A percentile compares a stretch with the other conserved stretches of the same genome.
Evolutionary conservation across 2,888 invertebrate species (phyloP).

Genomic region (Tetragonisca angustula): DNA sequence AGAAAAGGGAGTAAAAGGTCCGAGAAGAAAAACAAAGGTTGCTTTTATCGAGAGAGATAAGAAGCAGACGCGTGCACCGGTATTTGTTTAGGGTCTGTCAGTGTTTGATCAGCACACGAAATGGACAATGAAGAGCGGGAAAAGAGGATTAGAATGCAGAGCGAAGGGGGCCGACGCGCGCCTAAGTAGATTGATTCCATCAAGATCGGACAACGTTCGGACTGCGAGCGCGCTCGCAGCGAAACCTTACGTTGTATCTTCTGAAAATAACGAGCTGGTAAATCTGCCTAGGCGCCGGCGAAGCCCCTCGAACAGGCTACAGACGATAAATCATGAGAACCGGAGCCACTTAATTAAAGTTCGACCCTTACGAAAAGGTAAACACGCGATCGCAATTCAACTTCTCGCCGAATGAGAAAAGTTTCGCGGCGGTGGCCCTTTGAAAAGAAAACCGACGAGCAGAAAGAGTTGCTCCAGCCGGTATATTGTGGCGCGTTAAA

Average conservation of each 20-base stretch:
- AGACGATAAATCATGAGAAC: constrained; percentile 40
- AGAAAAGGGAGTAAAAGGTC: neutral
- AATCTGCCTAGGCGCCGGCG: constrained; percentile 25
- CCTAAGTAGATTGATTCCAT: constrained; percentile 73
- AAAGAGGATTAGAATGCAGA: constrained; percentile 59
- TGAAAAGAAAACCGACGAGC: neutral
- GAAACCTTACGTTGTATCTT: constrained; percentile 42
- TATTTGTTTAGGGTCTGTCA: constrained; percentile 74
- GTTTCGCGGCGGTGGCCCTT: neutral
- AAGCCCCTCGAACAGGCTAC: constrained; percentile 34
- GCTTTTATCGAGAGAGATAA: constrained; percentile 57
- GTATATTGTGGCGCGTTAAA: constrained; percentile 8
- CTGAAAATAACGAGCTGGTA: constrained; percentile 35
- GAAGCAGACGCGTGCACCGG: constrained; percentile 51
- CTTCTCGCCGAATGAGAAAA: constrained; percentile 13
- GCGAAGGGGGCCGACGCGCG: constrained; percentile 42
- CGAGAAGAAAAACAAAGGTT: constrained; percentile 68
- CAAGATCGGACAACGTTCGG: constrained; percentile 37
- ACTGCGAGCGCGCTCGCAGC: constrained; percentile 2
- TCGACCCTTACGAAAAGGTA: constrained; percentile 9
- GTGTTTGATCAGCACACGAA: constrained; percentile 66
- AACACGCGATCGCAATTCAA: constrained; percentile 19
- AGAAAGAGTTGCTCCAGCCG: neutral
- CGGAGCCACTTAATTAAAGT: constrained; percentile 37
- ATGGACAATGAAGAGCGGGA: constrained; percentile 54